Evolutionary conservation across 2,797 vertebrate species (phyloP).

Genomic region (Chloroceryle amazona): DNA sequence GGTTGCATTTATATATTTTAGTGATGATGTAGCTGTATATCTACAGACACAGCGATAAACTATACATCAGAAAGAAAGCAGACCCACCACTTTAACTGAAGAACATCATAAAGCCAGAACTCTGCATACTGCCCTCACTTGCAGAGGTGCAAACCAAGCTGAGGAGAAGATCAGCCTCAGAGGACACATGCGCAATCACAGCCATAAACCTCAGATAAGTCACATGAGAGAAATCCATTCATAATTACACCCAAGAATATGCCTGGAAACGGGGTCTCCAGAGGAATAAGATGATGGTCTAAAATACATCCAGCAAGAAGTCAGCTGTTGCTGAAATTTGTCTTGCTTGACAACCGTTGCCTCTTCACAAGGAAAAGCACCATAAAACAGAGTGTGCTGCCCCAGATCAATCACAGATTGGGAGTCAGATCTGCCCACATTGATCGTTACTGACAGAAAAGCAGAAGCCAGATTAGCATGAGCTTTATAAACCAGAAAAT

Average conservation of each 20-base stretch:
- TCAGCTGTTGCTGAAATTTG: not conserved
- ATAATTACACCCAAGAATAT: not conserved
- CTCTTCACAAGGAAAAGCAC: not conserved
- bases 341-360: not conserved
- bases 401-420: not conserved
- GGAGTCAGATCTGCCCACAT: not conserved
- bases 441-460: not conserved
- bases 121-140: not conserved
- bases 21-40: not conserved
- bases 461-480: not conserved
- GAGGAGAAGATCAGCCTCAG: not conserved
- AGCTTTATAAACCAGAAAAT: slow-evolving; percentile 4
- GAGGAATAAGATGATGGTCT: not conserved
- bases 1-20: not conserved
- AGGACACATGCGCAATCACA: not conserved
- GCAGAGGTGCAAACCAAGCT: not conserved
- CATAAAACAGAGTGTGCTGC: not conserved
- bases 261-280: not conserved
- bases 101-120: not conserved
- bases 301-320: not conserved
- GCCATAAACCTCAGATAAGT: not conserved
- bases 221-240: not conserved
- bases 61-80: not conserved
- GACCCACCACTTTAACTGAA: not conserved
- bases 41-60: not conserved